Base-by-base conservation (phyloP, 2,888 invertebrate genomes). In the Dynastes maya region DNA sequence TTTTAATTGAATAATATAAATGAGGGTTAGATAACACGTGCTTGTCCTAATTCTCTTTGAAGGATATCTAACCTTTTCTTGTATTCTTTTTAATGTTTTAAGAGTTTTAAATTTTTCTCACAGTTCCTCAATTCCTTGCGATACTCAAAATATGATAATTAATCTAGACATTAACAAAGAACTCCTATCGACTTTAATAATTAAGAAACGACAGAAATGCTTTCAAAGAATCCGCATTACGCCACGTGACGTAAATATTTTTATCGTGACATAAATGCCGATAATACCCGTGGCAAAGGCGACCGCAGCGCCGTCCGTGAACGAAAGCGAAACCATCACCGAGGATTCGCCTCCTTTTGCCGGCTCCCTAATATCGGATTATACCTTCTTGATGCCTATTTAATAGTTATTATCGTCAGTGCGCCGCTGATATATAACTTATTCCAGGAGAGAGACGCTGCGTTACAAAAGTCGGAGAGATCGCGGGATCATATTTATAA, bases 321-420 rank as follows among this genome's bases (percentile, higher is more conserved):
- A 53, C 32, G 32, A 53, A 16, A 22, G 8, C 55, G 55, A 22
- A 55, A 55, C 16, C 22, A 55, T 16, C 8, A 16, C 16, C 22
- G 22, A 22, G 22, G 16, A 55, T 22, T 55, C 55, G 16, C 22
- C 8, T 22, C 8, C 55, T 55, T 55, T 22, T 55, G 8, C 22
- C 55, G 55, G 55, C 55, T 70, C 40, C 77, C 77, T 77, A 77
- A 77, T 77, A 77, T 70, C 77, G 67, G 77, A 61, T 77, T 77
- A 77, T 77, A 71, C 71, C 71, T 9, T 61, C 77, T 29, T 68
- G 77, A 77, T 77, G 68, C 77, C 61, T 61, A 70, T 77, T 77
- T 77, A 77, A 77, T 77, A 77, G 70, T 49, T 70, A 68, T 70
- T 68, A 68, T 58, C 16, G 16, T 55, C 55, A 1, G 13, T 32